A percentile compares a stretch with the other conserved stretches of the same genome.
Evolutionary conservation across 2,113 vertebrate genomes (phyloP).

Genomic region (Calyptomena viridis): DNA sequence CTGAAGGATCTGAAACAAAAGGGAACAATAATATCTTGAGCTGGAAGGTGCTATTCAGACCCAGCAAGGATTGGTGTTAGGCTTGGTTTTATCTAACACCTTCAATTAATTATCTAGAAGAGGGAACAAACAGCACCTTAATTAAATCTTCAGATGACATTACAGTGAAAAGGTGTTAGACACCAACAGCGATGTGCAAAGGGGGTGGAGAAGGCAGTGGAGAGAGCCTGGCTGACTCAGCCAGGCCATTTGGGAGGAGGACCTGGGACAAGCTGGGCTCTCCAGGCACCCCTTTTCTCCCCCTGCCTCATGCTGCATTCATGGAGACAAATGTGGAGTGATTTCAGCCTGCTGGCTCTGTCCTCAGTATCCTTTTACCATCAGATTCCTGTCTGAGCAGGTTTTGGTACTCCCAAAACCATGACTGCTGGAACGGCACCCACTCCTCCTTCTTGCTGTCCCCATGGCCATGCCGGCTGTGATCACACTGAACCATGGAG

Average conservation of each 20-base stretch:
- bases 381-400: not conserved
- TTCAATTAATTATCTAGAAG: constrained; percentile 66
- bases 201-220: not conserved
- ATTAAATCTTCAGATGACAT: constrained; percentile 69
- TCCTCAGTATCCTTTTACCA: not conserved
- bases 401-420: not conserved
- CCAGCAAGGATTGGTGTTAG: constrained; percentile 24
- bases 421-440: fast-evolving
- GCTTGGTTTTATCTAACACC: constrained; percentile 58
- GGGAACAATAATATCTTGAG: constrained; percentile 47
- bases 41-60: constrained; percentile 2
- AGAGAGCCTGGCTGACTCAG: not conserved
- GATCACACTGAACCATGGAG: fast-evolving
- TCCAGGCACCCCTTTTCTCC: not conserved
- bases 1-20: constrained; percentile 50
- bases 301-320: not conserved
- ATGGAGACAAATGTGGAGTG: fast-evolving
- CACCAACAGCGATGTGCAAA: not conserved
- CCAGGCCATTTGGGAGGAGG: fast-evolving
- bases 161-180: constrained; percentile 60
- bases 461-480: fast-evolving
- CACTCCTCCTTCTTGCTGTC: not conserved
- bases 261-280: not conserved
- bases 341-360: fast-evolving
- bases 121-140: constrained; percentile 62